A percentile compares a stretch with the other conserved stretches of the same genome.
phyloP scores from a whole-genome alignment of 2,113 vertebrate genomes.

The Trochalopteron elliotii region DNA sequence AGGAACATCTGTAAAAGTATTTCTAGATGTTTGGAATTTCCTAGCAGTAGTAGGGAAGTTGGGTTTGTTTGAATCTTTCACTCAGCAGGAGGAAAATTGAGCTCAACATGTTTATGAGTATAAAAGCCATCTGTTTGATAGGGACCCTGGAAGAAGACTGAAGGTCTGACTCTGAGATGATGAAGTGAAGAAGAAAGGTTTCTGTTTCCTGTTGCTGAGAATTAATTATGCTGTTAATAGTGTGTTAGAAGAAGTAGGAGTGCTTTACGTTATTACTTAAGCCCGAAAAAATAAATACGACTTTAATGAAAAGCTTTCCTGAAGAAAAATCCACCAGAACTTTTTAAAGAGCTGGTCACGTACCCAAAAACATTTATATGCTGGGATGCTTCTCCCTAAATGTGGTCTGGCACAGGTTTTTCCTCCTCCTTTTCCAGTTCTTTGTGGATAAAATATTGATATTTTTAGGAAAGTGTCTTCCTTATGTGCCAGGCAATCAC shows the following conservation, averaged over 20 bases:
- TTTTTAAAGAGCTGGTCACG: not conserved
- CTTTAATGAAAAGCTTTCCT: not conserved
- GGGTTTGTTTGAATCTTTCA: constrained; percentile 49
- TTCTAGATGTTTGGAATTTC: constrained; percentile 66
- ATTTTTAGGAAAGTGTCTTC: not conserved
- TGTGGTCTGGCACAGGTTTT: not conserved
- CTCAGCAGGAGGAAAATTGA: constrained; percentile 60
- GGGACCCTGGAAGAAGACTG: constrained; percentile 45
- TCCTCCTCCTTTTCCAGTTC: not conserved
- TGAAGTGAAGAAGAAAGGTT: constrained; percentile 53
- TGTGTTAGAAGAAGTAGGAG: constrained; percentile 23
- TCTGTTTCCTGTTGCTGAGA: constrained; percentile 44
- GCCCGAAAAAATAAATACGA: constrained; percentile 16
- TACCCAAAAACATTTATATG: not conserved
- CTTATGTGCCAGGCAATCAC: not conserved
- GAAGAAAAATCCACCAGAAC: not conserved
- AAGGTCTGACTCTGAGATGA: constrained; percentile 47
- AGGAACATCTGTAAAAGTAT: constrained; percentile 59
- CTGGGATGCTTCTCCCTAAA: not conserved
- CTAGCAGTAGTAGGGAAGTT: constrained; percentile 62
- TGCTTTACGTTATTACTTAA: constrained; percentile 29
- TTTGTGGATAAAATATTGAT: not conserved
- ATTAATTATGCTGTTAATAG: constrained; percentile 63
- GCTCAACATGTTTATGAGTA: constrained; percentile 62
- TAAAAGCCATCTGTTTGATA: constrained; percentile 69